Conservation (phyloP, 2,797 vertebrate genomes). For the Psittacula echo region DNA sequence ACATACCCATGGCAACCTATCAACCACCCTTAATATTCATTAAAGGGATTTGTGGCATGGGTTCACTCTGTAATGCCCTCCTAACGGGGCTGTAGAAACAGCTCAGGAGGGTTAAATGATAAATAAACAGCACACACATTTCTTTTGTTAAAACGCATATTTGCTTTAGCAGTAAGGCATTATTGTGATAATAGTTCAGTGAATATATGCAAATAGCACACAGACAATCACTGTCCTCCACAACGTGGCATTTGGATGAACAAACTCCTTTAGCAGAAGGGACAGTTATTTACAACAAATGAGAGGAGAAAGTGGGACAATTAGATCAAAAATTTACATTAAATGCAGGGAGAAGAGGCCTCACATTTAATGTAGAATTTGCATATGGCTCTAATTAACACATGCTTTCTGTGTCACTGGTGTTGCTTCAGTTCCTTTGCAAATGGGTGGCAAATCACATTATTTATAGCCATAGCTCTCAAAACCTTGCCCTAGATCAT, state of each 20-base stretch:
- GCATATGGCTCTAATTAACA: constrained; percentile 9
- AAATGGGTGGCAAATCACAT: not conserved
- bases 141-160: not conserved
- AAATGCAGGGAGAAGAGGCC: constrained; percentile 9
- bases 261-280: not conserved
- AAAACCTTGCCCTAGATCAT: not conserved
- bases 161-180: not conserved
- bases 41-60: not conserved
- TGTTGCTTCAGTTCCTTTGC: not conserved
- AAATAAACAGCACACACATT: not conserved
- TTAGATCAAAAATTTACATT: not conserved
- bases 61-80: not conserved
- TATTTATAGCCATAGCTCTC: not conserved
- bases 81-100: not conserved
- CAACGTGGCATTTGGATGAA: not conserved
- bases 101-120: not conserved
- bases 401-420: not conserved
- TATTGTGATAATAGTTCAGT: not conserved
- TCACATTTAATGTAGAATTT: not conserved
- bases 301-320: constrained; percentile 10
- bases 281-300: not conserved
- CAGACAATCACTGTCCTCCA: not conserved
- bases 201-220: not conserved
- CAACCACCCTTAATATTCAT: not conserved
- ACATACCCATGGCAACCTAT: not conserved